Evolutionary conservation across 1,140 invertebrate species (phyloP), one percentile per base, ranked within the genome.

Genomic region (Zaprionus ghesquierei): DNA sequence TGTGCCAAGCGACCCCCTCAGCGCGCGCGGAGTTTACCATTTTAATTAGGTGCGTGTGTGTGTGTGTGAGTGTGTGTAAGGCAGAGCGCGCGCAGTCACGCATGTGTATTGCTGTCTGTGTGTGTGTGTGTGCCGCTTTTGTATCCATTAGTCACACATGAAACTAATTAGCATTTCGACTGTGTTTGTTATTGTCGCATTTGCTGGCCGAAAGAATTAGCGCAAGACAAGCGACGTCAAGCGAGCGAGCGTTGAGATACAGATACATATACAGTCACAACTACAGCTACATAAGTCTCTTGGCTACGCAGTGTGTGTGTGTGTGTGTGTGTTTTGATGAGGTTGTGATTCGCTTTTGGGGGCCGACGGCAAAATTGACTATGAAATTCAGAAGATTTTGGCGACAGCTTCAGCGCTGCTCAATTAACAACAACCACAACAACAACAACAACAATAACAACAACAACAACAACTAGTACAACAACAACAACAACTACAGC

Each of bases 131-230:
- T 81, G 81, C 81, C 75, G 81, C 79, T 86, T 86, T 87, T 79
- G 73, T 79, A 75, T 82, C 81, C 87, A 90, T 90, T 90, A 90
- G 87, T 90, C 87, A 90, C 85, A 90, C 87, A 90, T 90, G 87
- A 90, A 90, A 90, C 87, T 90, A 90, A 90, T 90, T 90, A 90
- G 87, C 87, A 90, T 89, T 89, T 89, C 81, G 80, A 73, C 27
- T n/a, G 77, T 89, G 85, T 89, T 85, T 89, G 85, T 85, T 90
- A 89, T 89, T 89, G 85, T 89, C 85, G 85, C 85, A 79, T 87
- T 87, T 84, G 81, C 81, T 86, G 81, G 84, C 75, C 82, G 87
- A 89, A 89, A 77, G 84, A 89, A 89, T 89, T 89, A 84, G 84
- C 84, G 84, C 84, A n/a, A n/a, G 79, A 58, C 62, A 86, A 75